phyloP scores from a whole-genome alignment of 2,113 vertebrate species.

The Pampusana beccarii region DNA sequence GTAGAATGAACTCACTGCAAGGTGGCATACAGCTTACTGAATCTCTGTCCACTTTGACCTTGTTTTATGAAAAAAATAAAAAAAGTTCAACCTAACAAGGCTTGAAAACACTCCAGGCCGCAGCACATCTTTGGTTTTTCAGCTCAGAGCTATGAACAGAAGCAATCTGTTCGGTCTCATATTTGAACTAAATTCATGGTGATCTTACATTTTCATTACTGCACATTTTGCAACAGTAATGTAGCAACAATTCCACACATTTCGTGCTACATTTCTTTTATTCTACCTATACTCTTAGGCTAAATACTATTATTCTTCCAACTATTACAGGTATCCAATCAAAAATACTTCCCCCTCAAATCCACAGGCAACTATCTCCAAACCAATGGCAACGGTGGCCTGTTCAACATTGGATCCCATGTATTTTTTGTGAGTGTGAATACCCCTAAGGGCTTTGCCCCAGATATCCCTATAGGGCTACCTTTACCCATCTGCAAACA shows the following conservation, averaged over 20 bases:
- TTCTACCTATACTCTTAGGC: not conserved
- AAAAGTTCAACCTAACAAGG: not conserved
- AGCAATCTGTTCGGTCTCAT: not conserved
- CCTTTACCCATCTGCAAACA: not conserved
- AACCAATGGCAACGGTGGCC: not conserved
- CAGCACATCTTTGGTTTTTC: not conserved
- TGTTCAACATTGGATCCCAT: not conserved
- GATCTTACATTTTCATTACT: not conserved
- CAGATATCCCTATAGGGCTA: not conserved
- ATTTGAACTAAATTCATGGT: not conserved
- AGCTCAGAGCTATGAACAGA: not conserved
- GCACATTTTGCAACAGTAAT: not conserved
- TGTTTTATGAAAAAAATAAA: not conserved
- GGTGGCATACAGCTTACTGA: not conserved
- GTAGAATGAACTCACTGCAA: not conserved
- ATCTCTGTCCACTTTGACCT: not conserved
- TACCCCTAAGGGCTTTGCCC: not conserved
- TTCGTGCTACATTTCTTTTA: not conserved
- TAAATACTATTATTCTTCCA: not conserved
- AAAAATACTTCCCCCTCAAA: not conserved
- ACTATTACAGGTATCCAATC: not conserved
- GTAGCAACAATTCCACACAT: not conserved
- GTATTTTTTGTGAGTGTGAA: not conserved
- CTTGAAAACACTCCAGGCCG: not conserved
- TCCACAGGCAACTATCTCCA: not conserved